Evolutionary conservation across 2,797 vertebrate species (phyloP).

Genomic region (Cottoperca gobio): DNA sequence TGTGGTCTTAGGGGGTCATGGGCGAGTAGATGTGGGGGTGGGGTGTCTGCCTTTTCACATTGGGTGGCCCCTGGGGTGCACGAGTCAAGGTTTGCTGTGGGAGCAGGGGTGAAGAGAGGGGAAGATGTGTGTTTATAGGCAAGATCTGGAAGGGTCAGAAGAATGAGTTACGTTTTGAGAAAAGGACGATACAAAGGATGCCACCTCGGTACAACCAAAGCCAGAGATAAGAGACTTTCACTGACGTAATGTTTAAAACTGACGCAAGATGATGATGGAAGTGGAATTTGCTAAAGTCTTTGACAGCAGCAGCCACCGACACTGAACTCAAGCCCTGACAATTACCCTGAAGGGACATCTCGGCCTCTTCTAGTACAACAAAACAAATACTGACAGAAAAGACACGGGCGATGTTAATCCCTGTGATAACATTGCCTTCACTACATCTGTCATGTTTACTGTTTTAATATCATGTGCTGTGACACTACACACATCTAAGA

Average conservation of each 20-base stretch:
- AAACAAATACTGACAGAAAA: slow-evolving; percentile 33
- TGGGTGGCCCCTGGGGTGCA: slow-evolving; percentile 74
- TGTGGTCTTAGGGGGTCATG: slow-evolving; percentile 77
- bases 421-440: slow-evolving; percentile 11
- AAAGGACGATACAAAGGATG: slow-evolving; percentile 49
- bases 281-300: neutral
- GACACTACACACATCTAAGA: slow-evolving; percentile 6
- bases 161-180: slow-evolving; percentile 52
- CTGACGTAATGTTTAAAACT: slow-evolving; percentile 14
- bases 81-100: slow-evolving; percentile 72
- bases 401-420: slow-evolving; percentile 36
- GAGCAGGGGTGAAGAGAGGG: slow-evolving; percentile 51
- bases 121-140: slow-evolving; percentile 61
- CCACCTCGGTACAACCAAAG: slow-evolving; percentile 34
- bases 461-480: slow-evolving; percentile 6
- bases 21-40: slow-evolving; percentile 72
- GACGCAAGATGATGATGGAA: neutral
- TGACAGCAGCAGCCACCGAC: slow-evolving; percentile 17
- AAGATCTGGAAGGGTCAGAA: slow-evolving; percentile 58
- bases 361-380: slow-evolving; percentile 14
- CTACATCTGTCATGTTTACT: slow-evolving; percentile 38
- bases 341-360: slow-evolving; percentile 27
- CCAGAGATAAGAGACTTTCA: slow-evolving; percentile 24
- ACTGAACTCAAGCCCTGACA: slow-evolving; percentile 21
- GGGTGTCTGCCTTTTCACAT: slow-evolving; percentile 78